Base-by-base conservation (phyloP, 2,113 vertebrate species). In the Cyrtonyx montezumae region DNA sequence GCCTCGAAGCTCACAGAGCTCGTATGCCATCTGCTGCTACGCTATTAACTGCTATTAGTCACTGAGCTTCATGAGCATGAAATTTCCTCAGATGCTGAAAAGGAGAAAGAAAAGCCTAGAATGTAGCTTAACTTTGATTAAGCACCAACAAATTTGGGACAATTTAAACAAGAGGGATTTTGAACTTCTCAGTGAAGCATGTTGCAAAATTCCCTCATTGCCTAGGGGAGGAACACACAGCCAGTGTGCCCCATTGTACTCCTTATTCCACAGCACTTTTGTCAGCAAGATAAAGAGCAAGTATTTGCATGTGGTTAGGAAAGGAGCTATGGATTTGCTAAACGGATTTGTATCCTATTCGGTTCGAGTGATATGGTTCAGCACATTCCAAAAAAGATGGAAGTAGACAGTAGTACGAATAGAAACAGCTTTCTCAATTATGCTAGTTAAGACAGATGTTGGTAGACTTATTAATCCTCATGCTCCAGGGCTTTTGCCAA, bases 51-150 rank as follows among this genome's bases (percentile, higher is more conserved):
- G 93, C 89, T 92, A 95, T 96, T 96, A 95, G 94, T 94, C 94
- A 93, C 90, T 36, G 90, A 94, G 91, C 69, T 94, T 90, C 95
- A 92, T 40, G 79, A 95, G 96, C 94, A 85, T 95, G 91, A 96
- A 94, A 95, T 96, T 94, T 91, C 85, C 85, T 85, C 87, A 86
- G 87, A 30, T 90, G 79, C 79, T 93, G 82, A 96, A 93, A 94
- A 95, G 51, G 34, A 94, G 83, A 82, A 85, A 93, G 85, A 96
- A 96, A 90, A 94, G 73, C 93, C 87, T 90, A 75, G 91, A 92
- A 95, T 91, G 82, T 84, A 84, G 91, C 94, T 96, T 96, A 96
- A 90, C 87, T 93, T 95, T 95, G 90, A 96, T 96, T 96, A 96
- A 96, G 91, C 87, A 95, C 85, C 83, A 93, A 91, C 90, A 96